Conservation (phyloP, 2,888 invertebrate species). For the Acanthopleura granulata region DNA sequence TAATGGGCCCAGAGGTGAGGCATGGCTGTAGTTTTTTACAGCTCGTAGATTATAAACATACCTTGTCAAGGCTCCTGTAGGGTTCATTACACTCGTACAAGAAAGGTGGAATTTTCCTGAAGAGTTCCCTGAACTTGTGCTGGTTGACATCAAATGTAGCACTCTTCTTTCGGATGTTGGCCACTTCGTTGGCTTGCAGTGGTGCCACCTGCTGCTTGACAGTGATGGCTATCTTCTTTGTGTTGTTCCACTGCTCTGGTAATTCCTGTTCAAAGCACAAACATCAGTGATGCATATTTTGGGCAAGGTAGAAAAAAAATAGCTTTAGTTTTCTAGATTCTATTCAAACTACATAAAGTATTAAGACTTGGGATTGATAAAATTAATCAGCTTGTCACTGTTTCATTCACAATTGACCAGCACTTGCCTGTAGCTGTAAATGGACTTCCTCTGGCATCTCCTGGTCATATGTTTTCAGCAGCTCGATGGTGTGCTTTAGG, state of each 20-base stretch:
- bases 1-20: too few species aligned
- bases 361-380: too few species aligned
- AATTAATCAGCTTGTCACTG: too few species aligned
- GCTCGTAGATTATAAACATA: slow-evolving; percentile 29
- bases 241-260: slow-evolving; percentile 95
- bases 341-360: too few species aligned
- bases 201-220: slow-evolving; percentile 96
- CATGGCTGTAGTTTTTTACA: too few species aligned
- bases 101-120: slow-evolving; percentile 75
- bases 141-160: slow-evolving; percentile 86
- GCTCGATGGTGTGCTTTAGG: slow-evolving; percentile 90
- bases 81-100: slow-evolving; percentile 65
- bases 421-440: slow-evolving; percentile 81
- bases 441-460: slow-evolving; percentile 97
- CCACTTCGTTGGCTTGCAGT: slow-evolving; percentile 92
- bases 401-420: too few species aligned
- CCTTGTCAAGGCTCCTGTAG: slow-evolving; percentile 65
- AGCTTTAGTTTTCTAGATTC: too few species aligned
- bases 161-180: slow-evolving; percentile 89
- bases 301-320: too few species aligned
- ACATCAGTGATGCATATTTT: too few species aligned
- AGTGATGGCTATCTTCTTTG: slow-evolving; percentile 90
- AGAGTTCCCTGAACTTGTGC: slow-evolving; percentile 87
- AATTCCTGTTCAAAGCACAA: slow-evolving; percentile 77
- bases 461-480: slow-evolving; percentile 94